These are phyloP conservation scores for Leptinotarsa undecemlineata DNA, from an alignment of 1,140 invertebrate genomes.

Conservation along the genomic window DNA sequence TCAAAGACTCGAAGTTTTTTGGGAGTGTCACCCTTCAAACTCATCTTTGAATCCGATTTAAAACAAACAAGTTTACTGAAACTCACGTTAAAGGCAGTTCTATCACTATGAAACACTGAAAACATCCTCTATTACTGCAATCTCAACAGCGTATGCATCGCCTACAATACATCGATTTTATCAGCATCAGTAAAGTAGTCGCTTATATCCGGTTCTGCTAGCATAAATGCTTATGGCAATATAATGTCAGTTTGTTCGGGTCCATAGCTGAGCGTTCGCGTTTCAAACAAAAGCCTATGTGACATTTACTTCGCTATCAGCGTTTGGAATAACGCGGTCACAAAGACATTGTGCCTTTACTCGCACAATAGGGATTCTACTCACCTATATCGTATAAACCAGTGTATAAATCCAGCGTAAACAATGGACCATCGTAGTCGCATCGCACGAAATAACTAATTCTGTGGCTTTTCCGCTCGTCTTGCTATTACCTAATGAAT, in stretches of 20 bases:
- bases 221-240: not conserved
- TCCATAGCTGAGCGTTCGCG: conserved; percentile 3
- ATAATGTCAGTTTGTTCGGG: conserved; percentile 1
- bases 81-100: too few species aligned
- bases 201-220: conserved; percentile 2
- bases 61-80: too few species aligned
- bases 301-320: conserved; percentile 28
- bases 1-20: too few species aligned
- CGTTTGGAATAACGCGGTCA: conserved; percentile 18
- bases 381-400: conserved; percentile 24
- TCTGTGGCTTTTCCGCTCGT: conserved; percentile 23
- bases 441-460: conserved; percentile 25
- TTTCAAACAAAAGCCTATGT: conserved; percentile 24
- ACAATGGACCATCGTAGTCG: conserved; percentile 1
- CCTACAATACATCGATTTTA: not conserved
- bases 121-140: too few species aligned
- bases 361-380: conserved; percentile 22
- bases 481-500: conserved; percentile 24
- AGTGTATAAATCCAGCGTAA: conserved; percentile 21
- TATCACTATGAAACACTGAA: too few species aligned
- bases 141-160: too few species aligned
- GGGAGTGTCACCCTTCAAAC: too few species aligned
- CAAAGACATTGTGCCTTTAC: conserved; percentile 27
- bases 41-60: too few species aligned
- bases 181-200: not conserved